Base-by-base conservation (phyloP, 2,888 invertebrate species). In the Synanthedon tipuliformis region DNA sequence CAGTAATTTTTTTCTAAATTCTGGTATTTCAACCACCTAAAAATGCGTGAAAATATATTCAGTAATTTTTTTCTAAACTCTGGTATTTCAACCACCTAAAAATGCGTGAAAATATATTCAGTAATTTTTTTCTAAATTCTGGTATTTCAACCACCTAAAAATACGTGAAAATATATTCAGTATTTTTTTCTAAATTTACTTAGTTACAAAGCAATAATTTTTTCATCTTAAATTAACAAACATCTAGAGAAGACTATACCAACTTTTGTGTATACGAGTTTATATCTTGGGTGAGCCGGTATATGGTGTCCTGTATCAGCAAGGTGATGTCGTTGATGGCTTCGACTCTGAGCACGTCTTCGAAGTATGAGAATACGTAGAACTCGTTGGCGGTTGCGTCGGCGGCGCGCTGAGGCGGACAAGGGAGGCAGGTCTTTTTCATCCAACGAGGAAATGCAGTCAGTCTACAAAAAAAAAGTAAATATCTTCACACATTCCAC, bases 361-460 rank as follows among this genome's bases (percentile, higher is more conserved):
- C 92, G 65, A 92, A 95, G 78, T 92, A 96, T 0, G 93, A 93
- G 73, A 93, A 94, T 1, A 89, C 84, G 61, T 91, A 90, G 54
- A 88, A 88, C 57, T 87, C 87, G 54, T 81, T 84, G 56, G 85
- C 85, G 0, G 82, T 92, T 41, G 89, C 88, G 2, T 89, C 89
- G 0, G 86, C 81, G 8, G 90, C 78, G 1, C 73, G 75, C 58
- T 92, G 89, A 0, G 92, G 90, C 1, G 90, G 88, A 56, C 94
- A 94, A 45, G 91, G 89, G 0, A 94, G 69, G 65, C 96, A 97
- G 1, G 94, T 93, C 11, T 92, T 92, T 62, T 91, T 88, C 93
- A 95, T 93, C 97, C 97, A 97, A 8, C 97, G 91, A 0, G 93
- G 90, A 68, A 97, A 94, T 1, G 88, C 76, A 63, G 92, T 93